Base-by-base conservation (phyloP, 1,140 invertebrate genomes). In the Nixonia krombeini region DNA sequence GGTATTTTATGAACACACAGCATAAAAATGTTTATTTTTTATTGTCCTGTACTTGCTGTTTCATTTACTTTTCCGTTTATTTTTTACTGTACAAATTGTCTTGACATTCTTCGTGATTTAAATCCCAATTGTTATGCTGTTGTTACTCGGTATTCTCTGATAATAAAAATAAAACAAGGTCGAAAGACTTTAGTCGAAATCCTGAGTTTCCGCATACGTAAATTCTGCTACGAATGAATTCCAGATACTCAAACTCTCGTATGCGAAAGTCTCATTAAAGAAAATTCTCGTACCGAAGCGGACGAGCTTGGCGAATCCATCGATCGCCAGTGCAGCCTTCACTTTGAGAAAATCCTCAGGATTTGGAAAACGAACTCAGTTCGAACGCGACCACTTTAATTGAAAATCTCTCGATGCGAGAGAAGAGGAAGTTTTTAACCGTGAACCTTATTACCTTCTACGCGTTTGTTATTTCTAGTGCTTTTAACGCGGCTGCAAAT, bases 161-260 rank as follows among this genome's bases (percentile, higher is more conserved):
- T n/a, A n/a, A n/a, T n/a, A n/a, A n/a, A n/a, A n/a, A n/a, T n/a
- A n/a, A n/a, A n/a, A n/a, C n/a, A n/a, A n/a, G n/a, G n/a, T n/a
- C n/a, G n/a, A n/a, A n/a, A n/a, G n/a, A n/a, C n/a, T n/a, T n/a
- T 41, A 52, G 45, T 42, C 50, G 41, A 56, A 59, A 68, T 51
- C 61, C 52, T 57, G 41, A 46, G 52, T 57, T 61, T 31, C 45
- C 35, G 52, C 21, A 55, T 57, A 56, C 44, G 64, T 67, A 67
- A 67, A 67, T 72, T 72, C 64, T 42, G 49, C 51, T 61, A 38
- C 56, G 62, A 62, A 33, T 58, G 51, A 33, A 62, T 29, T 38
- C 41, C 40, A 16, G 53, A 62, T 52, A 64, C 52, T 58, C 58
- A 58, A 70, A 59, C 59, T 44, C 46, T 51, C 51, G 47, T 2